Base-by-base conservation (phyloP, 2,113 vertebrate genomes). In the Deroptyus accipitrinus region DNA sequence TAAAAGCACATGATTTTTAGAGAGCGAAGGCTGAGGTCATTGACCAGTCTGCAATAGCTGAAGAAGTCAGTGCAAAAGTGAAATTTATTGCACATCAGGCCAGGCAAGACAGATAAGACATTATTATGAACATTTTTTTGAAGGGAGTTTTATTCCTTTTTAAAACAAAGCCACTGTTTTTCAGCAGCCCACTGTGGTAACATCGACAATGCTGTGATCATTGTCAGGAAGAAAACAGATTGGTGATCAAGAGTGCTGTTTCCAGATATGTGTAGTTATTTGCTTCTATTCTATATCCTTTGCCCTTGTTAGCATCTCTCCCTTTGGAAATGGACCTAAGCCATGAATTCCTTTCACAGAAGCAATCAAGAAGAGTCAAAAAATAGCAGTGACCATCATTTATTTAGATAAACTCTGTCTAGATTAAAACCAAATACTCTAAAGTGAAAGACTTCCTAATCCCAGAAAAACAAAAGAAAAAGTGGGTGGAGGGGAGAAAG, bases 21-120 rank as follows among this genome's bases (percentile, higher is more conserved):
- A 42, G 8, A 11, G 2, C 0, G 0, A 61, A 80, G 69, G 23
- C 24, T 46, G 37, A 52, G 6, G 25, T 30, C 35, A 1, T 4
- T 30, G 25, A 55, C 13, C 7, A 12, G 4, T 22, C 27, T 72
- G 10, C 63, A 57, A 10, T 4, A 57, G 68, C 9, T 68, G 74
- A 66, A n/a, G n/a, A 86, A 55, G 8, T 73, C 41, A 54, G 13
- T 49, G 41, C 27, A 41, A 81, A 89, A 77, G 4, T 2, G 61
- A 13, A 77, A 68, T 25, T 18, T 27, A 7, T 62, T 88, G 55
- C 18, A 52, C 11, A n/a, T 17, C 25, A 80, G 49, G 17, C 7
- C 59, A 88, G 25, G 41, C 14, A 66, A 66, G 72, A 39, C 2
- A 41, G 28, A 17, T 30, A 74, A 83, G 25, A 18, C 12, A 10